Evolutionary conservation across 2,888 invertebrate genomes (phyloP), one percentile per base, ranked within the genome.

Genomic region (Drosophila mayaguana): DNA sequence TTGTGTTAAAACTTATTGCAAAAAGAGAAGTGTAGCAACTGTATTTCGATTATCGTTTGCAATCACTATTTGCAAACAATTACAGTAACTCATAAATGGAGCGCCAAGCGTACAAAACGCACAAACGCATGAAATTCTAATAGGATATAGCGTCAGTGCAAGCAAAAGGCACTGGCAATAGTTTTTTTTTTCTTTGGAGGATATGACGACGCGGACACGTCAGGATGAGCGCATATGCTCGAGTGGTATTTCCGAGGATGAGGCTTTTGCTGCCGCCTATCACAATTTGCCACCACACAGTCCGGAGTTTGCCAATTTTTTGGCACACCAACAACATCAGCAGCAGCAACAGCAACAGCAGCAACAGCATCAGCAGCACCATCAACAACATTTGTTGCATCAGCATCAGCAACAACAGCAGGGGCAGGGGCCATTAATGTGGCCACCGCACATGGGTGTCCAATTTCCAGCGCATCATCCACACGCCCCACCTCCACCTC

Each of bases 201-300:
- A 76, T 55, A 86, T 86, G 85, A 73, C 82, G 75, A 72, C 87
- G 66, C 87, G 80, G 72, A 78, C 81, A 71, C 86, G 74, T 72
- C 86, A 81, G 79, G 86, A 87, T 79, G 86, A 85, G 69, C 81
- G 81, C 28, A 63, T 75, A 9, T 60, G 80, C 65, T 65, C 72
- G 18, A 72, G 67, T 54, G 86, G 78, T 46, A 69, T 72, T 34
- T 70, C 62, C n/a, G 78, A 72, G 46, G 64, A 79, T 34, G 81
- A 81, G 43, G 53, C 63, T 9, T 54, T 74, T 22, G 60, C 63
- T 11, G 57, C 73, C 56, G 28, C 68, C 25, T 83, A 82, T 64
- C 85, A 73, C 32, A 70, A 72, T 53, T 18, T 83, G 28, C 70
- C 83, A 6, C 75, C 83, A 4, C 85, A 80, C 55, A 72, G 59